A percentile compares a stretch with the other conserved stretches of the same genome.
phyloP scores from a whole-genome alignment of 2,797 vertebrate species.

The Orestias chungarensis region DNA sequence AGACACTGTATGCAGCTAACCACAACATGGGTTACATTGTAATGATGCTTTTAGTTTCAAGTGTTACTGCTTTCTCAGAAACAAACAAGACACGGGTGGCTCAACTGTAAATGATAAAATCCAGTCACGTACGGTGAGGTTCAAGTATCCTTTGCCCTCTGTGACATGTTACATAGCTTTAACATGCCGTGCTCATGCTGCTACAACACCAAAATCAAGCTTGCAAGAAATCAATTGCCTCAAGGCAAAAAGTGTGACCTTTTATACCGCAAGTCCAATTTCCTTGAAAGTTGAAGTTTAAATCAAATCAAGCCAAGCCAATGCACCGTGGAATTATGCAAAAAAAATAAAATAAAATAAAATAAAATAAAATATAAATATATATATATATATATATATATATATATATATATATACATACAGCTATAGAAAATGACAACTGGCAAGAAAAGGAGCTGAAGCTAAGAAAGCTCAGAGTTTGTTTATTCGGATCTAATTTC shows the following conservation, averaged over 20 bases:
- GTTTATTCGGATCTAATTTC: constrained; percentile 63
- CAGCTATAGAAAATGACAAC: constrained; percentile 65
- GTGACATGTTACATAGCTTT: constrained; percentile 47
- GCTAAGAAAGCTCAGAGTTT: constrained; percentile 62
- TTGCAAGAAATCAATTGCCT: constrained; percentile 73
- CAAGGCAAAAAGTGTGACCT: constrained; percentile 75
- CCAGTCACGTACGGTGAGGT: constrained; percentile 16
- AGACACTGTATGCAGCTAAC: neutral
- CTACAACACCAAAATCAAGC: constrained; percentile 62
- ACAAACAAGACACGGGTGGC: constrained; percentile 3
- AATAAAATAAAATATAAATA: too few species aligned
- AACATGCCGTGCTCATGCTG: constrained; percentile 38
- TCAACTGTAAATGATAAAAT: constrained; percentile 20
- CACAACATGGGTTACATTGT: neutral
- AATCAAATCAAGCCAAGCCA: constrained; percentile 73
- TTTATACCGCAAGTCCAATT: constrained; percentile 77
- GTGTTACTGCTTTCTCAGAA: neutral
- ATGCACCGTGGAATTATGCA: constrained; percentile 75
- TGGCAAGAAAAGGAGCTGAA: constrained; percentile 54
- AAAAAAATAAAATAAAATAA: constrained; percentile 41
- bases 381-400: too few species aligned
- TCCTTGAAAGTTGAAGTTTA: constrained; percentile 75
- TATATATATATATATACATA: too few species aligned
- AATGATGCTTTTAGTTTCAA: neutral
- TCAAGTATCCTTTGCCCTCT: constrained; percentile 30